Evolutionary conservation across 2,888 invertebrate genomes (phyloP).

Genomic region (Drosophila mayaguana): DNA sequence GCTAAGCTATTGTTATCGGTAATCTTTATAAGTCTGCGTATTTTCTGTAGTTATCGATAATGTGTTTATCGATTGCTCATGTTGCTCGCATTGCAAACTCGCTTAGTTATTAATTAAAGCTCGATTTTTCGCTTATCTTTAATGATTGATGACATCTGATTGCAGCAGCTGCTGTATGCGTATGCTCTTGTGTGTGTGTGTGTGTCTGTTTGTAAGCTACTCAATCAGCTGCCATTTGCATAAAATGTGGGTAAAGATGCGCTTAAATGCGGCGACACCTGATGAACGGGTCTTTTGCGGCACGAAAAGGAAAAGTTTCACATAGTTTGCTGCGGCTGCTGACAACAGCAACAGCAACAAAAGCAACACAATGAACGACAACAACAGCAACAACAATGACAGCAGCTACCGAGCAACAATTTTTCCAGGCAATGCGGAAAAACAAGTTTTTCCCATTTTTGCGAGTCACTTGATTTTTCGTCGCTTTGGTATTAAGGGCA

Average conservation of each 20-base stretch:
- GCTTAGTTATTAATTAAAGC: not conserved
- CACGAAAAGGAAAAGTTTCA: conserved; percentile 79
- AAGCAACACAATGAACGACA: conserved; percentile 9
- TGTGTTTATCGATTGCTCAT: not conserved
- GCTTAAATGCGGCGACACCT: conserved; percentile 70
- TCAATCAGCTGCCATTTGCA: conserved; percentile 63
- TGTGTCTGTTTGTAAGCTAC: conserved; percentile 23
- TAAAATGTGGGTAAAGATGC: conserved; percentile 83
- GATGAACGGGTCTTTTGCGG: conserved; percentile 50
- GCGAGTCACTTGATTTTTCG: conserved; percentile 62
- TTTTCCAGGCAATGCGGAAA: conserved; percentile 81
- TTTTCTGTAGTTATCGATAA: no score
- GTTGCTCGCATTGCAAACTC: not conserved
- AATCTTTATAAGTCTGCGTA: no score
- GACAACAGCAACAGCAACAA: not conserved
- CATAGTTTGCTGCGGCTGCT: conserved; percentile 27
- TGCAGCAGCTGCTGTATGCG: conserved; percentile 3
- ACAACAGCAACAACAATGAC: conserved; percentile 13
- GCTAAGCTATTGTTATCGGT: no score
- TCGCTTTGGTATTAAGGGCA: conserved; percentile 62
- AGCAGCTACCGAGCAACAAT: conserved; percentile 43
- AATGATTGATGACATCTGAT: conserved; percentile 4
- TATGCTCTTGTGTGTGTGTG: not conserved
- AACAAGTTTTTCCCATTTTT: conserved; percentile 75
- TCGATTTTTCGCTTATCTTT: not conserved